These are phyloP conservation scores for Tyrannus savana DNA, from an alignment of 2,113 vertebrate species.

Conservation along the genomic window DNA sequence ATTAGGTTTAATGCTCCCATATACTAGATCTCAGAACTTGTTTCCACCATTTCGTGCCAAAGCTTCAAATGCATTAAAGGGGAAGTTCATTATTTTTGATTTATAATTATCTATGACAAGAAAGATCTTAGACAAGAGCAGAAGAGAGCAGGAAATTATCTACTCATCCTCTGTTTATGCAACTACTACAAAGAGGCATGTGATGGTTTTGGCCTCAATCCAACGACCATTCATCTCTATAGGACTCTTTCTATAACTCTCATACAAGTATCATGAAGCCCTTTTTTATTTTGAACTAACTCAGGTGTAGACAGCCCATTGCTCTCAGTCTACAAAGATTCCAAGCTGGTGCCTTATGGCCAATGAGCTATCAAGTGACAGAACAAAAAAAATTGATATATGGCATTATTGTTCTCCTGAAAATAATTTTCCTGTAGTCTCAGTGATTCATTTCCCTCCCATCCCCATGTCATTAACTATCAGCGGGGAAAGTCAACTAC, in stretches of 20 bases:
- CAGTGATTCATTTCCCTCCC: not conserved
- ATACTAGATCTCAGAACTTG: slow-evolving; percentile 10
- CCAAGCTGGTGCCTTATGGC: not conserved
- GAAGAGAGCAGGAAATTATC: slow-evolving; percentile 20
- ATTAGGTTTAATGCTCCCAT: slow-evolving; percentile 18
- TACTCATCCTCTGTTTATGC: slow-evolving; percentile 18
- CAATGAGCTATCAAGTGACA: not conserved
- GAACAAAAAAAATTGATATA: not conserved
- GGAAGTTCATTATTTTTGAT: slow-evolving; percentile 42
- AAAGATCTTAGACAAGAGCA: slow-evolving; percentile 24
- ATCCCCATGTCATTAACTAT: not conserved
- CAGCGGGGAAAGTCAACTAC: not conserved
- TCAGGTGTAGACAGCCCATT: not conserved
- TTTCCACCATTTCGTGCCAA: slow-evolving; percentile 11
- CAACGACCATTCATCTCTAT: not conserved
- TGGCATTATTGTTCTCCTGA: not conserved
- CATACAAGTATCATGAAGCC: not conserved
- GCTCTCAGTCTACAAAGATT: not conserved
- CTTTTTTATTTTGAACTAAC: not conserved
- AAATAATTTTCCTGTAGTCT: not conserved
- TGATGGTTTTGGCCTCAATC: slow-evolving; percentile 25
- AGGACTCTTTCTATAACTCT: not conserved
- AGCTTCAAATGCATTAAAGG: not conserved
- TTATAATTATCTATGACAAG: slow-evolving; percentile 53
- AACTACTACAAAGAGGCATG: slow-evolving; percentile 40